Percentiles rank a stretch among this genome's conserved stretches.
Evolutionary conservation across 2,888 invertebrate genomes (phyloP).

Genomic region (Eilema caniola): DNA sequence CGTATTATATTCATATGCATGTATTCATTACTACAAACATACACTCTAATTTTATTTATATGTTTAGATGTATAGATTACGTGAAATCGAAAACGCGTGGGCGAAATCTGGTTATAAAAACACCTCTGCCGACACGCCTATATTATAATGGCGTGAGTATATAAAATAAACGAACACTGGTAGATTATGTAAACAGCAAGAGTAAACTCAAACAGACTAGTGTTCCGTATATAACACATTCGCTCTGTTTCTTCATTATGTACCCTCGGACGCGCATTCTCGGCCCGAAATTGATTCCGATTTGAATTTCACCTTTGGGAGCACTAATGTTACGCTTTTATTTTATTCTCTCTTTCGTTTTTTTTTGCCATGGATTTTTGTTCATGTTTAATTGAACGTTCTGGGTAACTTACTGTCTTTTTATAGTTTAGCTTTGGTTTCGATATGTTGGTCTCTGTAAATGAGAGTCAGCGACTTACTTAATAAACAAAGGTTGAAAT

Average conservation of each 20-base stretch:
- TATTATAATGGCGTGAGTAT: neutral
- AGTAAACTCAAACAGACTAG: neutral
- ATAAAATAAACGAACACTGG: neutral
- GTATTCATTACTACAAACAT: too few species aligned
- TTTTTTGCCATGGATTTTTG: conserved; percentile 26
- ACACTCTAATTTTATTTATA: too few species aligned
- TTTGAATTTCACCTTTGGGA: conserved; percentile 46
- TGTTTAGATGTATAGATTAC: too few species aligned
- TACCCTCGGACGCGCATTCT: conserved; percentile 37
- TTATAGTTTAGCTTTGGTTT: conserved; percentile 5
- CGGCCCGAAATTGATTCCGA: conserved; percentile 48
- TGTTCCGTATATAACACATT: conserved; percentile 11
- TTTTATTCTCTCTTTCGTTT: conserved; percentile 25
- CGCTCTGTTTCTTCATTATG: conserved; percentile 28
- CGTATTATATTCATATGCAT: too few species aligned
- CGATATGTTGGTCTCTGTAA: neutral
- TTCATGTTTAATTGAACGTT: conserved; percentile 30
- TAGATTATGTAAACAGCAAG: neutral
- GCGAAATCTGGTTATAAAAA: neutral
- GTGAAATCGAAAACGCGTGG: too few species aligned
- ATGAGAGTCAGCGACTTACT: neutral
- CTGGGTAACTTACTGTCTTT: conserved; percentile 2
- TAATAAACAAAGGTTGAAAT: too few species aligned
- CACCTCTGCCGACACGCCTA: neutral
- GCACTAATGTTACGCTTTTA: conserved; percentile 42